Evolutionary conservation across 1,140 invertebrate genomes (phyloP).

Genomic region (Luehdorfia chinensis): DNA sequence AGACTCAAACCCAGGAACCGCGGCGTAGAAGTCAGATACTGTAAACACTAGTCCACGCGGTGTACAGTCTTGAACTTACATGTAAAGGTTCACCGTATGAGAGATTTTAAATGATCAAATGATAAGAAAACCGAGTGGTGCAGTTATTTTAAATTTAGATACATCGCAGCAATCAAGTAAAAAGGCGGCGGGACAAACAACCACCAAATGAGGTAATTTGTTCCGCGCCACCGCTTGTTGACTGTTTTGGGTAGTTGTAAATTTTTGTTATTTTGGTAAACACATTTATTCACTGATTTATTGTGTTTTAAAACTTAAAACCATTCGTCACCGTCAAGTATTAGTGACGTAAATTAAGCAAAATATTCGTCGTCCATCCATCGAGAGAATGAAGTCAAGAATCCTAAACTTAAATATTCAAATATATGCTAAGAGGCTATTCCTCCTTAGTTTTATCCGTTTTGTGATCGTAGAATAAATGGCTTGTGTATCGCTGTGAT

Average conservation of each 20-base stretch:
- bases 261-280: no score
- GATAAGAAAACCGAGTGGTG: conserved; percentile 24
- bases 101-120: background rate
- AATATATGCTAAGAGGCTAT: conserved; percentile 40
- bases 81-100: no score
- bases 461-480: conserved; percentile 45
- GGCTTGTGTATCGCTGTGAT: conserved; percentile 42
- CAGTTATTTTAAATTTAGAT: conserved; percentile 38
- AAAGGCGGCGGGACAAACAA: conserved; percentile 11
- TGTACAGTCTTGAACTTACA: no score
- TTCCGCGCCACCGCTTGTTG: conserved; percentile 24
- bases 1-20: no score
- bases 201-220: conserved; percentile 26
- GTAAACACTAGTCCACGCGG: no score
- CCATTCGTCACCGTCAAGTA: no score
- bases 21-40: no score
- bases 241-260: conserved; percentile 23
- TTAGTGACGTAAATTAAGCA: no score
- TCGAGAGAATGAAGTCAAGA: no score
- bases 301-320: no score
- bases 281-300: no score
- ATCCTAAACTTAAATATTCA: conserved; percentile 47
- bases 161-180: conserved; percentile 11
- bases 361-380: no score
- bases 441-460: conserved; percentile 42